Conservation (phyloP, 2,888 invertebrate species). For the Lasioglossum marginatum region DNA sequence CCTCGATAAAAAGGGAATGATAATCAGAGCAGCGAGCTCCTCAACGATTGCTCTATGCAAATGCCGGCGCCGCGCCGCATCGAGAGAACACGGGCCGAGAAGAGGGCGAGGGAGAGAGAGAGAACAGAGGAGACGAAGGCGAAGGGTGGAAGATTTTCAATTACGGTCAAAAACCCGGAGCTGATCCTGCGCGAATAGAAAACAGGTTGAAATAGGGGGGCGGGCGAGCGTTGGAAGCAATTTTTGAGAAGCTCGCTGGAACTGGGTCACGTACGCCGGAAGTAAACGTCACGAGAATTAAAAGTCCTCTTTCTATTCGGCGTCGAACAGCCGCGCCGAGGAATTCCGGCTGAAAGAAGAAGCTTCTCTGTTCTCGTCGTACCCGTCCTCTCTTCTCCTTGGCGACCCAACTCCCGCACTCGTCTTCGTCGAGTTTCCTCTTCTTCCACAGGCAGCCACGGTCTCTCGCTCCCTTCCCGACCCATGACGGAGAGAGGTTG, state of each 20-base stretch:
- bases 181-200: constrained; percentile 52
- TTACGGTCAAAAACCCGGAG: constrained; percentile 58
- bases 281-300: constrained; percentile 68
- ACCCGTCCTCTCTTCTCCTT: not conserved
- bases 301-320: constrained; percentile 42
- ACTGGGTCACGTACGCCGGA: constrained; percentile 70
- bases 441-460: not conserved
- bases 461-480: constrained; percentile 15
- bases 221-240: constrained; percentile 42
- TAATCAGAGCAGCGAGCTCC: constrained; percentile 55
- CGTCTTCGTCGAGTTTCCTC: not conserved
- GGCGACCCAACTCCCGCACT: not conserved
- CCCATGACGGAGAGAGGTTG: constrained; percentile 37
- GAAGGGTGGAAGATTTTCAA: constrained; percentile 67
- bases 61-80: constrained; percentile 13
- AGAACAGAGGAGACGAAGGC: not conserved
- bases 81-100: not conserved
- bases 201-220: constrained; percentile 47
- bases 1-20: constrained; percentile 65
- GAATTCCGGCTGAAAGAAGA: constrained; percentile 49
- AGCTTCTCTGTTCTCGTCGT: constrained; percentile 23
- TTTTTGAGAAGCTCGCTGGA: constrained; percentile 58
- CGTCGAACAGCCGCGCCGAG: constrained; percentile 36
- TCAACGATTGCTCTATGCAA: constrained; percentile 49
- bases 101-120: not conserved